Evolutionary conservation across 2,113 vertebrate species (phyloP).

Genomic region (Plecotus auritus): DNA sequence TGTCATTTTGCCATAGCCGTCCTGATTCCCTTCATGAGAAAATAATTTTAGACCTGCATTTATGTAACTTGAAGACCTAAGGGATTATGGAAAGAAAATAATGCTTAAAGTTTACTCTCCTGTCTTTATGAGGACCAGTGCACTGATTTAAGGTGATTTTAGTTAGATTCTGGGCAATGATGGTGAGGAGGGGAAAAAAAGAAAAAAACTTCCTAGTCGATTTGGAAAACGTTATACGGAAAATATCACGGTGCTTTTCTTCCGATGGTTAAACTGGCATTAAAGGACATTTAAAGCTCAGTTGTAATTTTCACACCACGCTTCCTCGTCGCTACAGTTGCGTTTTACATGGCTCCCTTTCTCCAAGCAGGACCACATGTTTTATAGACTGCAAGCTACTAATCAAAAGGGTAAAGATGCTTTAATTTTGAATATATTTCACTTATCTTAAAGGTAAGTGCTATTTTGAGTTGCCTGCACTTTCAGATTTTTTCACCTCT

Average conservation of each 20-base stretch:
- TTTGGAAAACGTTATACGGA: conserved; percentile 18
- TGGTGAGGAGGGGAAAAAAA: not conserved
- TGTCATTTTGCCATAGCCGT: not conserved
- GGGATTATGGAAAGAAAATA: not conserved
- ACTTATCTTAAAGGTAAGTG: conserved; percentile 73
- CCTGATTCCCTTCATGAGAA: not conserved
- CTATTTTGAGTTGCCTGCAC: conserved; percentile 71
- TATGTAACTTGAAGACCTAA: not conserved
- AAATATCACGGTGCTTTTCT: conserved; percentile 34
- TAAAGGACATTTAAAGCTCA: conserved; percentile 69
- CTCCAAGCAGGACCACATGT: conserved; percentile 48
- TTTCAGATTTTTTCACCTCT: conserved; percentile 70
- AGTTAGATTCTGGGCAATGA: not conserved
- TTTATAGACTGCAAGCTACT: conserved; percentile 58
- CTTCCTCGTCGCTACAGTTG: not conserved
- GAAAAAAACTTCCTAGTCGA: not conserved
- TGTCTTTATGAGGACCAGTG: not conserved
- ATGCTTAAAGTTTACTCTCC: not conserved
- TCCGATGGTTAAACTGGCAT: conserved; percentile 67
- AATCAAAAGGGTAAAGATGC: conserved; percentile 75
- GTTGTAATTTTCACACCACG: conserved; percentile 53
- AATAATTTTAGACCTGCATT: not conserved
- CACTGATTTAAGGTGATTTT: not conserved
- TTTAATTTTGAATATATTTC: conserved; percentile 70
- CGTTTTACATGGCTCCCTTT: conserved; percentile 39